Evolutionary conservation across 2,888 invertebrate species (phyloP).

Genomic region (Euplagia quadripunctaria): DNA sequence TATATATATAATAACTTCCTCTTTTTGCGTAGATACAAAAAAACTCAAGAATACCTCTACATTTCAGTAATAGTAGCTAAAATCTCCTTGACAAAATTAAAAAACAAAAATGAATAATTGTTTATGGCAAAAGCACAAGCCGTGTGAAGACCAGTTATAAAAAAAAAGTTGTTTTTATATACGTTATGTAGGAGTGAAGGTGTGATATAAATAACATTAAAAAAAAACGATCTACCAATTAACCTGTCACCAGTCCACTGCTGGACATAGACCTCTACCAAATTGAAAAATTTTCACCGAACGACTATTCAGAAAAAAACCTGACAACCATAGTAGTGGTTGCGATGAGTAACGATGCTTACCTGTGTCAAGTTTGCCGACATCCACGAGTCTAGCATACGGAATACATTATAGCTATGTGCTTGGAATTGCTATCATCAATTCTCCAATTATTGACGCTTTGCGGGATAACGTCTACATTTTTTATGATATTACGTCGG

Average conservation of each 20-base stretch:
- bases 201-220: neutral
- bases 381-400: conserved; percentile 36
- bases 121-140: too few relatives aligned
- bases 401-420: conserved; percentile 42
- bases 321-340: conserved; percentile 25
- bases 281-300: neutral
- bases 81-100: too few relatives aligned
- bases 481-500: conserved; percentile 22
- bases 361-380: conserved; percentile 41
- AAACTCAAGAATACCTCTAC: too few relatives aligned
- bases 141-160: too few relatives aligned
- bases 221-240: neutral
- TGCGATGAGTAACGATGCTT: conserved; percentile 36
- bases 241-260: neutral
- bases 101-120: too few relatives aligned
- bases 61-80: too few relatives aligned
- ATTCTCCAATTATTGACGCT: conserved; percentile 49
- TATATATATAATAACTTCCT: too few relatives aligned
- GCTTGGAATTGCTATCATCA: conserved; percentile 40
- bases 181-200: neutral
- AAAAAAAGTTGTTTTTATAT: too few relatives aligned
- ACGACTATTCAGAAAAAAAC: neutral
- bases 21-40: too few relatives aligned
- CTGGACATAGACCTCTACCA: neutral
- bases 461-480: conserved; percentile 27